Base-by-base conservation (phyloP, 2,888 invertebrate genomes). In the Platypus cylindrus region DNA sequence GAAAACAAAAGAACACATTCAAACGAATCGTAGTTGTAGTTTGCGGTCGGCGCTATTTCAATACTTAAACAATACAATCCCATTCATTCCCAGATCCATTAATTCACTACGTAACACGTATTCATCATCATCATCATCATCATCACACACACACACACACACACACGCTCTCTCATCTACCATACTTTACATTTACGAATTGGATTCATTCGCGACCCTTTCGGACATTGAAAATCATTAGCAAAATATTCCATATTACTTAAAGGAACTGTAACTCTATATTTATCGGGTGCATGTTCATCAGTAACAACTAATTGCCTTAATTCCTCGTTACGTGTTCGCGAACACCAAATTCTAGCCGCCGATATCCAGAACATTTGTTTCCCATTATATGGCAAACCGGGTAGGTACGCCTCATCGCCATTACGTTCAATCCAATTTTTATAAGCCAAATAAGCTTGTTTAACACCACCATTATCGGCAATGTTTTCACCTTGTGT, bases 401-500 rank as follows among this genome's bases (percentile, higher is more conserved):
- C 58, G 3, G 60, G 60, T 31, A 61, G 45, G 36, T 32, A 43
- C 5, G 49, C 48, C 39, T 61, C 60, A 33, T 54, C 52, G 17
- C 56, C 58, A 40, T 58, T 49, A n/a, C 55, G 46, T 17, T 47
- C 44, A 32, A 56, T 51, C 59, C 58, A 60, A 32, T 48, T 51
- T 30, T 52, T 46, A 41, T 61, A 61, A 24, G 60, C 60, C 42
- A 57, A 48, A 48, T 61, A 94, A 0, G 91, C 85, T 60, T 91
- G 83, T 58, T 90, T 91, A 45, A 91, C 77, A 3, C 91, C 93
- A 4, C 90, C 91, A 57, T 89, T 93, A 58, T 93, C 93, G 1
- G 93, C 93, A 39, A 93, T 91, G 59, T 93, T 93, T 60, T 93
- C 91, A 11, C 89, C 89, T 62, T 89, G 86, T 0, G 90, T 90